Conservation (phyloP, 2,797 vertebrate genomes). For the Moxostoma hubbsi region DNA sequence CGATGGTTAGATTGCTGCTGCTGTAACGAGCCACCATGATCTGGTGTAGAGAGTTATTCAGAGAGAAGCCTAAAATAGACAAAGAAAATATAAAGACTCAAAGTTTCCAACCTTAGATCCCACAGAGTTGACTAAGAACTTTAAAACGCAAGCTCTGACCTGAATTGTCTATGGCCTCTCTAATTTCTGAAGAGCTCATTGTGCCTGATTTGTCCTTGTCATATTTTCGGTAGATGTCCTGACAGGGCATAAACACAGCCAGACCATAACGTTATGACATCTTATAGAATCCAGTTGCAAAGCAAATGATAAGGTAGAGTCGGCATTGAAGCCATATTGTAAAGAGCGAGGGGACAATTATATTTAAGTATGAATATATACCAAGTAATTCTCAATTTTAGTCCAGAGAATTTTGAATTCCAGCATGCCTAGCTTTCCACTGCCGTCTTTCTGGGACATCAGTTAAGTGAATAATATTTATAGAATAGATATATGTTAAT, state of each 20-base stretch:
- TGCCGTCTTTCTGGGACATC: conserved; percentile 78
- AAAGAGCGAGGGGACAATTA: background rate
- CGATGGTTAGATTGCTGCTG: conserved; percentile 78
- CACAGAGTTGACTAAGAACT: background rate
- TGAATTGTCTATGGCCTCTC: conserved; percentile 81
- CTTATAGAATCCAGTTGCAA: background rate
- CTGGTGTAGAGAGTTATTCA: conserved; percentile 78
- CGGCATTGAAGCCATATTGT: background rate
- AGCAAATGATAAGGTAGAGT: background rate
- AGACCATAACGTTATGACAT: background rate
- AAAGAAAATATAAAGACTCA: background rate
- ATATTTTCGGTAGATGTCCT: conserved; percentile 83
- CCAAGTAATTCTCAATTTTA: conserved; percentile 86
- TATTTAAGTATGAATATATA: conserved; percentile 60
- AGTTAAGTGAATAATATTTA: conserved; percentile 65
- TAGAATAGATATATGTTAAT: background rate
- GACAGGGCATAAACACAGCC: background rate
- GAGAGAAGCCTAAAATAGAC: conserved; percentile 75
- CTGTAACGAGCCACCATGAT: conserved; percentile 80
- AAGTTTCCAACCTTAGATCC: no score
- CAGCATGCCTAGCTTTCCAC: conserved; percentile 85
- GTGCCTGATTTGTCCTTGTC: conserved; percentile 84
- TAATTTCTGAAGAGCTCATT: conserved; percentile 88
- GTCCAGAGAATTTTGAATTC: conserved; percentile 89
- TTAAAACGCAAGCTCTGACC: conserved; percentile 69